These are phyloP conservation scores for Orgyia antiqua DNA, from an alignment of 2,888 invertebrate genomes.

Conservation along the genomic window DNA sequence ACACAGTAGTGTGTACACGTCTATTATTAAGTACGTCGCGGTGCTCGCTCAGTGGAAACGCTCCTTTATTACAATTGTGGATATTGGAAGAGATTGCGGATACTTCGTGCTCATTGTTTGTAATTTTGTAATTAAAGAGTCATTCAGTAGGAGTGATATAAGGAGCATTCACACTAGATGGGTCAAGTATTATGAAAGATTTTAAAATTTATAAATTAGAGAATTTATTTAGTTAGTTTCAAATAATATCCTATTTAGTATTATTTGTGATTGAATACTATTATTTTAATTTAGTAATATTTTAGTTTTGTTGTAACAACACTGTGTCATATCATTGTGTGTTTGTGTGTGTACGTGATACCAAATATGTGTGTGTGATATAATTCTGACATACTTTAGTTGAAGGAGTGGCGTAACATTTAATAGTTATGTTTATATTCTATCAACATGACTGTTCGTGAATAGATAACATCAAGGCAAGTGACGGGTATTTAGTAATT, in stretches of 20 bases:
- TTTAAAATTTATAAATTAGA: not conserved
- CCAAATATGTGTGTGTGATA: conserved; percentile 13
- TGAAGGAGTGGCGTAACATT: conserved; percentile 7
- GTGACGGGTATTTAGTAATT: too few relatives aligned
- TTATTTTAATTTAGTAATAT: conserved; percentile 18
- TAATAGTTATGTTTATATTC: too few relatives aligned
- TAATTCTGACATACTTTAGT: not conserved
- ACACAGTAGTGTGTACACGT: not conserved
- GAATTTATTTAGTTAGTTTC: not conserved
- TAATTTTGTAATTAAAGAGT: too few relatives aligned
- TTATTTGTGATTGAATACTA: conserved; percentile 27
- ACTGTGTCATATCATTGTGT: conserved; percentile 27
- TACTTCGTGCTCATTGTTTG: too few relatives aligned
- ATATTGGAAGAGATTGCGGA: too few relatives aligned
- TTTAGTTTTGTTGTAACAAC: conserved; percentile 32
- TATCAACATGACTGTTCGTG: too few relatives aligned
- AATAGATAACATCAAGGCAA: too few relatives aligned
- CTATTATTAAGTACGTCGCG: not conserved
- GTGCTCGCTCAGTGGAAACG: conserved; percentile 1
- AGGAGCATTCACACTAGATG: conserved; percentile 1
- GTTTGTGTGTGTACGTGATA: conserved; percentile 13
- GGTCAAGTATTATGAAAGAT: not conserved
- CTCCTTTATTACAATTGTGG: not conserved
- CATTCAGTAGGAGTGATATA: not conserved
- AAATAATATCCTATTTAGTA: conserved; percentile 34